Evolutionary conservation across 2,888 invertebrate genomes (phyloP).

Genomic region (Lathronympha strigana): DNA sequence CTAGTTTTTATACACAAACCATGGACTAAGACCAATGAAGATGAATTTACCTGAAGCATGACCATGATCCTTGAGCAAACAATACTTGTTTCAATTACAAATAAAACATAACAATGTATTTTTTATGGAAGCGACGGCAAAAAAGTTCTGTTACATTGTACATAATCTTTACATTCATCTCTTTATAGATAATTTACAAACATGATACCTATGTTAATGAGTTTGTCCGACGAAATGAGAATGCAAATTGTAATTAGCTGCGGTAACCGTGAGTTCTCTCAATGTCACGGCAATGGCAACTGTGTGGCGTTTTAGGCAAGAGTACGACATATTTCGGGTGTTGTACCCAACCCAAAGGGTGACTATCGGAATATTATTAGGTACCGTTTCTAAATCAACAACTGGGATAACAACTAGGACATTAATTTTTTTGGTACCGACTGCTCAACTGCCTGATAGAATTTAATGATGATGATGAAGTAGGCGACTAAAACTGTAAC

Average conservation of each 20-base stretch:
- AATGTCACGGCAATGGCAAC: neutral
- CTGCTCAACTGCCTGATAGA: too few relatives aligned
- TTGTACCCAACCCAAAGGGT: too few relatives aligned
- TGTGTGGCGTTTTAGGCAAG: too few relatives aligned
- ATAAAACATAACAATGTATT: neutral
- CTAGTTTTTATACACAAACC: neutral
- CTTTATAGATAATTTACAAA: constrained; percentile 18
- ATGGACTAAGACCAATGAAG: neutral
- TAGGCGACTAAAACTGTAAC: too few relatives aligned
- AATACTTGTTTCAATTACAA: constrained; percentile 2
- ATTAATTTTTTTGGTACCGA: too few relatives aligned
- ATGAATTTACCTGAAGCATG: neutral
- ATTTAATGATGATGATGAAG: too few relatives aligned
- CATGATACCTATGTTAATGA: constrained; percentile 32
- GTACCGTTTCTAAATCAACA: too few relatives aligned
- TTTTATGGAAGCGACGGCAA: constrained; percentile 12
- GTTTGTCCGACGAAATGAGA: neutral
- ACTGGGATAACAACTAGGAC: too few relatives aligned
- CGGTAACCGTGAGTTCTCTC: neutral
- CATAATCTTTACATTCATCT: constrained; percentile 25
- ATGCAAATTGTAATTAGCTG: constrained; percentile 2
- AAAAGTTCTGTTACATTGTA: constrained; percentile 23
- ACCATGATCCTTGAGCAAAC: neutral
- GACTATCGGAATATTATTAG: too few relatives aligned
- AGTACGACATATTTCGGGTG: too few relatives aligned